Evolutionary conservation across 92 coral and sea anemone genomes (phyloP).

Genomic region (Palythoa heliodiscus): DNA sequence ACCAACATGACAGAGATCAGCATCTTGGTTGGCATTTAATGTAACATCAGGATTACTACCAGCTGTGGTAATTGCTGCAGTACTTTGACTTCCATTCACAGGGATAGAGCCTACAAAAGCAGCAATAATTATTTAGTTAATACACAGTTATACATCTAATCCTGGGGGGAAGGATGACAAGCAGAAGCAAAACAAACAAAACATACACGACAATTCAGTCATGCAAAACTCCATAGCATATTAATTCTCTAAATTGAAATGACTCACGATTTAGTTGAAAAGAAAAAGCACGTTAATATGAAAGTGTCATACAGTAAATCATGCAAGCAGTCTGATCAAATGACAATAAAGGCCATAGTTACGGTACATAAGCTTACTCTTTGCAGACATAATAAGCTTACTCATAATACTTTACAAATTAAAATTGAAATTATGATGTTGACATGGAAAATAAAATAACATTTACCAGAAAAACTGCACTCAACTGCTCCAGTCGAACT

Average conservation of each 20-base stretch:
- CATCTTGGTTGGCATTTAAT: slow-evolving; percentile 50
- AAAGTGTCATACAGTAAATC: too few species aligned
- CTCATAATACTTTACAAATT: neutral
- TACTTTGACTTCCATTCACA: slow-evolving; percentile 49
- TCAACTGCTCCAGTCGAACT: neutral
- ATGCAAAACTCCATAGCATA: slow-evolving; percentile 13
- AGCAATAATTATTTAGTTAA: slow-evolving; percentile 35
- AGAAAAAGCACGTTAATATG: too few species aligned
- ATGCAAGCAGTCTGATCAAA: neutral
- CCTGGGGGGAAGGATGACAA: slow-evolving; percentile 13
- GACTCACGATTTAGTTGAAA: too few species aligned
- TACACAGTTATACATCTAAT: neutral
- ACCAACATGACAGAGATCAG: slow-evolving; percentile 47
- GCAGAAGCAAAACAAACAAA: slow-evolving; percentile 30
- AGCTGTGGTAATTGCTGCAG: slow-evolving; percentile 50
- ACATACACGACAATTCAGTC: neutral
- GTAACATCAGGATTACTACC: slow-evolving; percentile 46
- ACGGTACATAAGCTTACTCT: slow-evolving; percentile 1
- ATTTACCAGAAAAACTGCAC: slow-evolving; percentile 12
- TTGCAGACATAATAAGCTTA: slow-evolving; percentile 1
- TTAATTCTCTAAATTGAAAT: too few species aligned
- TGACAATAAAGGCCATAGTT: neutral
- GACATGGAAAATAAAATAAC: neutral
- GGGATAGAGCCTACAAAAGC: slow-evolving; percentile 47
- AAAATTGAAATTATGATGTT: slow-evolving; percentile 2